A percentile compares a stretch with the other conserved stretches of the same genome.
phyloP scores from a whole-genome alignment of 2,113 vertebrate genomes.

The Sarotherodon lohbergeri region DNA sequence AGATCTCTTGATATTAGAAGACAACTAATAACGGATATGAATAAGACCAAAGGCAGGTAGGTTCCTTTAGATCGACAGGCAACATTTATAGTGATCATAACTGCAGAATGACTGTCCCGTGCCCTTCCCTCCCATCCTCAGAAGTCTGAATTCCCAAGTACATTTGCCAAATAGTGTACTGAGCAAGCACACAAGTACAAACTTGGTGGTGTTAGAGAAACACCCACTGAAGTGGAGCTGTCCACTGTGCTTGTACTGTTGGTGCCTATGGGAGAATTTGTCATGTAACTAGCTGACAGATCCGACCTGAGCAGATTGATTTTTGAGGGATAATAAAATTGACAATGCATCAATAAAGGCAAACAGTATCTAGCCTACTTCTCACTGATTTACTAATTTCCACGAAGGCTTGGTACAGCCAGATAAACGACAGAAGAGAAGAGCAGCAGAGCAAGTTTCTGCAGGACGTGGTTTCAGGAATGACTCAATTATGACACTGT shows the following conservation, averaged over 20 bases:
- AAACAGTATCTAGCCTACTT: not conserved
- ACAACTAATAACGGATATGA: accelerated
- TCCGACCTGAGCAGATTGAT: not conserved
- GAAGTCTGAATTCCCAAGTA: not conserved
- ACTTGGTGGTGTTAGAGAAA: not conserved
- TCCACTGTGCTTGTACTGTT: not conserved
- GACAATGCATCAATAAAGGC: not conserved
- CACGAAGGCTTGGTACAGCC: not conserved
- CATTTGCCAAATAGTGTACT: not conserved
- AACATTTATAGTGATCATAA: not conserved
- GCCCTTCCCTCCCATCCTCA: not conserved
- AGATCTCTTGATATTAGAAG: not conserved
- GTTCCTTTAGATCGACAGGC: not conserved
- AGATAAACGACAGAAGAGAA: not conserved
- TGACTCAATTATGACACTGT: not conserved
- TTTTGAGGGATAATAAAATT: not conserved
- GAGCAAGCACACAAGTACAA: not conserved
- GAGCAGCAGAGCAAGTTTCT: not conserved
- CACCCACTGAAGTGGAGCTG: not conserved
- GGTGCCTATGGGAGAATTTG: not conserved
- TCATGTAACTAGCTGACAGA: not conserved
- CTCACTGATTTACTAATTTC: not conserved
- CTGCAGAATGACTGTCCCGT: not conserved
- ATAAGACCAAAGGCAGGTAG: not conserved
- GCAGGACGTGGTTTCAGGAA: not conserved